Percentiles rank a stretch among this genome's conserved stretches.
Conservation (phyloP, 2,888 invertebrate species). For the Trisateles emortualis region DNA sequence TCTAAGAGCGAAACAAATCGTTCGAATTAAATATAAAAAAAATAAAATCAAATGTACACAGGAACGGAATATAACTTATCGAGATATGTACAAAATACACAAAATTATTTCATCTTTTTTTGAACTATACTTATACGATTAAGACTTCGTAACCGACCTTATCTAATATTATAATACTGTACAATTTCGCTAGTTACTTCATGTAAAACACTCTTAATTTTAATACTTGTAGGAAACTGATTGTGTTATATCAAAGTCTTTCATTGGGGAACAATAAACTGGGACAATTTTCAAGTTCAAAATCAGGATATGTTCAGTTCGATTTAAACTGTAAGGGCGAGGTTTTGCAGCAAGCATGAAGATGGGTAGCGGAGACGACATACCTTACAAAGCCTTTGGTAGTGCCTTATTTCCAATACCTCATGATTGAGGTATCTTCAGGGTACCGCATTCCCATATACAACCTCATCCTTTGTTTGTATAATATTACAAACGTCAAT, state of each 20-base stretch:
- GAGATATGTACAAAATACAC: constrained; percentile 84
- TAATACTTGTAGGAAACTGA: constrained; percentile 80
- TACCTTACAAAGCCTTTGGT: not conserved
- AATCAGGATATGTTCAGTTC: constrained; percentile 73
- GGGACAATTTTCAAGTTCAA: constrained; percentile 54
- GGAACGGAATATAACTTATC: constrained; percentile 84
- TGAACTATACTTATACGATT: constrained; percentile 79
- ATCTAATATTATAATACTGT: constrained; percentile 84
- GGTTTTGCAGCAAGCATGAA: constrained; percentile 22
- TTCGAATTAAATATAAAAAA: constrained; percentile 59
- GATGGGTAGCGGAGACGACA: constrained; percentile 8
- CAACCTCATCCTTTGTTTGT: constrained; percentile 51
- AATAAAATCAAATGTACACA: constrained; percentile 76
- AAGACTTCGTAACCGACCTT: constrained; percentile 75
- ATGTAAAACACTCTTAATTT: constrained; percentile 78
- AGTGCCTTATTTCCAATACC: constrained; percentile 9
- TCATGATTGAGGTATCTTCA: constrained; percentile 12
- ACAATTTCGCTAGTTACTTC: constrained; percentile 84
- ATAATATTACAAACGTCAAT: constrained; percentile 79
- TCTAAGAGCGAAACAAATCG: constrained; percentile 47
- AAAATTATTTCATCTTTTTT: constrained; percentile 63
- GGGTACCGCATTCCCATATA: constrained; percentile 25
- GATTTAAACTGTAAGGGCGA: constrained; percentile 58
- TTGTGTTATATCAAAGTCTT: constrained; percentile 77
- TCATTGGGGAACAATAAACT: constrained; percentile 61